These are phyloP conservation scores for Aphidius colemani DNA, from an alignment of 2,888 invertebrate species.

Conservation along the genomic window DNA sequence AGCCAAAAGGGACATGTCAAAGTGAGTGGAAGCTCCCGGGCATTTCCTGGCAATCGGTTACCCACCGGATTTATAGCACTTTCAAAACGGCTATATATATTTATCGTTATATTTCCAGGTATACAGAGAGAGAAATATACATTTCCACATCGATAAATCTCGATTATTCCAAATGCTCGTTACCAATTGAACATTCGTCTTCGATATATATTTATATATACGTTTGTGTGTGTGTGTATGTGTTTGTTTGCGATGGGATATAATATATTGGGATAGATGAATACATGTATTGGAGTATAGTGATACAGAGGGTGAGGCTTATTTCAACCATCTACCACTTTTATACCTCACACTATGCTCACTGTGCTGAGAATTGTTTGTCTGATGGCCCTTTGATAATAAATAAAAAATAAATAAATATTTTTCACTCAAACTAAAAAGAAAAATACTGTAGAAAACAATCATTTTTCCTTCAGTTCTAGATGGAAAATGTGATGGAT, in stretches of 20 bases:
- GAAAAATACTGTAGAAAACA: too few relatives aligned
- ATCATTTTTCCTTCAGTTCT: constrained; percentile 8
- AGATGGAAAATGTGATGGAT: background rate
- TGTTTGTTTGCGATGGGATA: too few relatives aligned
- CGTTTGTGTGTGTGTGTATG: background rate
- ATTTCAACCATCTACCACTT: too few relatives aligned
- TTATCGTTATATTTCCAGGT: background rate
- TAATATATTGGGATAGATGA: too few relatives aligned
- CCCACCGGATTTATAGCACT: constrained; percentile 13
- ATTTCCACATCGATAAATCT: constrained; percentile 26
- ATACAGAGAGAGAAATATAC: background rate
- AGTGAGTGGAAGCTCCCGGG: constrained; percentile 10
- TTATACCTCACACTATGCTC: too few relatives aligned
- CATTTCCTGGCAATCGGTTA: constrained; percentile 17
- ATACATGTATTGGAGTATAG: background rate
- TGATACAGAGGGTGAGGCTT: too few relatives aligned
- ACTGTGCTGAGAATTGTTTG: background rate
- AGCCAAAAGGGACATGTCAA: background rate
- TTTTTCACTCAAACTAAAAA: too few relatives aligned
- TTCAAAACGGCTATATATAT: constrained; percentile 10
- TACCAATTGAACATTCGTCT: constrained; percentile 22
- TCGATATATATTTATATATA: background rate
- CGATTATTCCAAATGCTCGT: constrained; percentile 26
- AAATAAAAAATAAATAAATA: background rate
- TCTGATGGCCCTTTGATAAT: background rate